phyloP scores from a whole-genome alignment of 2,113 vertebrate species.

The Sinocyclocheilus anophthalmus region DNA sequence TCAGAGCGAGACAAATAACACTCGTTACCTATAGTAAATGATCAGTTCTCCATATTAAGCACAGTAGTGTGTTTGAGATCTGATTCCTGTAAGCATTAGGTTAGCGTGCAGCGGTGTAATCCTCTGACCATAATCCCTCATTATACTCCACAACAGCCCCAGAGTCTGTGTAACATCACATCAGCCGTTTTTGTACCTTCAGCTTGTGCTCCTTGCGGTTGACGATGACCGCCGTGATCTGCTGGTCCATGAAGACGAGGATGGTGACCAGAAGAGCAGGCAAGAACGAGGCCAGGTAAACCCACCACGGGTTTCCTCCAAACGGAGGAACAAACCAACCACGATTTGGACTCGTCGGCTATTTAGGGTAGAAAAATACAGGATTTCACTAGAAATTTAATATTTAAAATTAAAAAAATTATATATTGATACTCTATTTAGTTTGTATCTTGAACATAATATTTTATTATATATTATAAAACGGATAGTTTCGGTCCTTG shows the following conservation, averaged over 20 bases:
- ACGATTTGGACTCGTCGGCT: constrained; percentile 89
- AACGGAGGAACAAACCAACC: constrained; percentile 93
- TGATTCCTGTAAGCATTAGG: background rate
- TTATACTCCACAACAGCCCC: background rate
- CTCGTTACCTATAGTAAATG: background rate
- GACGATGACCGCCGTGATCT: constrained; percentile 96
- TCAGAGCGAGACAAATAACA: constrained; percentile 23
- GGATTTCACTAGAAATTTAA: background rate
- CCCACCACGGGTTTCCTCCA: constrained; percentile 97
- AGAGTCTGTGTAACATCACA: no score
- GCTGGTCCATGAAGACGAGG: constrained; percentile 98
- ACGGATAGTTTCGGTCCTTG: no score
- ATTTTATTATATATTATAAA: no score
- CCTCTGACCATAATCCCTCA: background rate
- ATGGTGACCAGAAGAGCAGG: constrained; percentile 96
- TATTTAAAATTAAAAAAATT: no score
- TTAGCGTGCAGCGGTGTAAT: background rate
- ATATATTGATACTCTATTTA: no score
- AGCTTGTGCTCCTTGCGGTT: constrained; percentile 99
- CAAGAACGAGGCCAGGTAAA: constrained; percentile 87
- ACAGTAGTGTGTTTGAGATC: background rate
- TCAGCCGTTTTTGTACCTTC: constrained; percentile 67
- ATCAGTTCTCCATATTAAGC: background rate
- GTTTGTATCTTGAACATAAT: no score
- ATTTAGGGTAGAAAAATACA: background rate